A percentile compares a stretch with the other conserved stretches of the same genome.
These are phyloP conservation scores for Cotesia congregata DNA, from an alignment of 2,888 invertebrate genomes.

Conservation along the genomic window DNA sequence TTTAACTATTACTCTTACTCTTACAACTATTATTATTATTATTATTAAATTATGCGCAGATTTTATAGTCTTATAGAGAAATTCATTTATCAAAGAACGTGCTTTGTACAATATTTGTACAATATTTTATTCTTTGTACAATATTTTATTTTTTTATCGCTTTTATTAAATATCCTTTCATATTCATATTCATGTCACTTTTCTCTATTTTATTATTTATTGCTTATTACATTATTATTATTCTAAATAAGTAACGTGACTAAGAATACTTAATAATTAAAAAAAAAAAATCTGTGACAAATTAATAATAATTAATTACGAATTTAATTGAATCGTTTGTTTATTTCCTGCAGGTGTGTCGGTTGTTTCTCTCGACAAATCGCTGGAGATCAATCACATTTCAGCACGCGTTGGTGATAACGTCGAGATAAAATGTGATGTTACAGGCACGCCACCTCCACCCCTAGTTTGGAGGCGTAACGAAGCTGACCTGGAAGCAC, in stretches of 20 bases:
- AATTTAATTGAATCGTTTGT: background rate
- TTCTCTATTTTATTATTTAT: background rate
- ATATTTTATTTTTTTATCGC: background rate
- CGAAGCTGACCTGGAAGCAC: slow-evolving; percentile 75
- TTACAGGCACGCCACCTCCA: slow-evolving; percentile 79
- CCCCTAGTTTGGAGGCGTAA: slow-evolving; percentile 82
- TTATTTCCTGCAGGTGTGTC: slow-evolving; percentile 74
- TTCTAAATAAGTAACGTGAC: too few species aligned
- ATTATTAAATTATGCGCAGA: background rate
- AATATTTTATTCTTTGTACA: background rate
- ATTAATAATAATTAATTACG: slow-evolving; percentile 4
- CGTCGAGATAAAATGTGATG: slow-evolving; percentile 84
- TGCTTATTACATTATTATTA: too few species aligned
- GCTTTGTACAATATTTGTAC: background rate
- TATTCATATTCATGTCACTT: background rate
- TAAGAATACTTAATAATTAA: too few species aligned
- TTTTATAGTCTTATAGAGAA: background rate
- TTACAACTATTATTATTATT: background rate
- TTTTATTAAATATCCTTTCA: background rate
- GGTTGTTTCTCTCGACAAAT: slow-evolving; percentile 80
- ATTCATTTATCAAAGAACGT: background rate
- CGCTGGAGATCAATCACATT: slow-evolving; percentile 79
- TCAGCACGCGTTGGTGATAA: slow-evolving; percentile 82
- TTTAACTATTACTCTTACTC: slow-evolving; percentile 4
- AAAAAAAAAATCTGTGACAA: slow-evolving; percentile 8